Evolutionary conservation across 64 coral and sea anemone species (phyloP), one percentile per base, ranked within the genome.

Genomic region (Montipora sp.): DNA sequence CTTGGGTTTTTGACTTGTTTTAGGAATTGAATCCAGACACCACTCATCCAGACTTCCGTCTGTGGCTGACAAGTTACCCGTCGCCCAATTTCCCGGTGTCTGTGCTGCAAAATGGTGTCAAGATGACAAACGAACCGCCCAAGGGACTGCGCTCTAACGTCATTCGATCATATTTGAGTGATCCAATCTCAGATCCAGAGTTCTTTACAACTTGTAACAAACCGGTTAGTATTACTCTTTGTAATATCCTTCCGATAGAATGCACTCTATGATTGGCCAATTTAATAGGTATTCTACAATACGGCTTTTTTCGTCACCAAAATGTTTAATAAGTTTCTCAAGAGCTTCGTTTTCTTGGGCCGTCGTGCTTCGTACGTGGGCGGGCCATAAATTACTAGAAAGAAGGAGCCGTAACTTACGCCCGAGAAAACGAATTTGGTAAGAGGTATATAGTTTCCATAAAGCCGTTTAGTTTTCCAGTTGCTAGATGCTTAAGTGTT

Each of bases 101-200:
- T 47, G 97, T 98, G 13, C 92, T 98, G 59, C 97, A 98, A 79
- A 98, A 98, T 90, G 97, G 97, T 50, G 97, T 98, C n/a, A 98
- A 98, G 78, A 98, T 98, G 97, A 98, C 97, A 2, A 98, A 98
- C 48, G 97, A 98, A 51, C 97, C 97, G 36, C 97, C 97, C 2
- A 98, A 98, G 83, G 97, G 97, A 24, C 77, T 98, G 58, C 87
- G 90, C 18, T 95, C 97, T n/a, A 98, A 98, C 63, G 77, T 98
- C 49, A 92, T 76, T 15, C 90, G 97, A 16, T 98, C 97, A 5
- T 98, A 98, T 69, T 77, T 98, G 49, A 91, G 94, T 71, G 97
- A 98, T 55, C 97, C 97, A 18, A 98, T 98, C 84, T 98, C 97
- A 18, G 97, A 98, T 48, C 94, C 94, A 14, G 97, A 98, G 84